Base-by-base conservation (phyloP, 2,113 vertebrate species). In the Calidris pugnax region DNA sequence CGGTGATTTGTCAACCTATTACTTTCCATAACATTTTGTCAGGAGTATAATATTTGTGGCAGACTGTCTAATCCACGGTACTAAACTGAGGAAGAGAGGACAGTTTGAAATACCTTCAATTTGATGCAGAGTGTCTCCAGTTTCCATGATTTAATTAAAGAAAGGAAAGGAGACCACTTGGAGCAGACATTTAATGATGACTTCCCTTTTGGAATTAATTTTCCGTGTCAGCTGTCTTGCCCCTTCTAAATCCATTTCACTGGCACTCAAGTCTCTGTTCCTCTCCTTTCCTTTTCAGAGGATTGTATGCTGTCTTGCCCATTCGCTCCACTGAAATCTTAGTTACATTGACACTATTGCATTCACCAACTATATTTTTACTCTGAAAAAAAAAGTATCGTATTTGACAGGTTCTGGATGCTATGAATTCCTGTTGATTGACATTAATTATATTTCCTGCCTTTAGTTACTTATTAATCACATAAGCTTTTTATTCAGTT, bases 381-480 rank as follows among this genome's bases (percentile, higher is more conserved):
- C 87, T 85, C 74, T 87, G 28, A 78, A 81, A 90, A 59, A 59
- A 91, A 60, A 79, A 47, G 23, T 59, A 85, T 75, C 43, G 62
- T 30, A 93, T 79, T 82, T 97, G 96, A 96, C 96, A 97, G 51
- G 84, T 89, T 96, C 89, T 96, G 62, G 33, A 48, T 94, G 89
- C 77, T 73, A 85, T 85, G 89, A 91, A 93, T 93, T 95, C 85
- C n/a, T 45, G 26, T 8, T 96, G 96, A 96, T 95, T 96, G 96
- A 96, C 96, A 91, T 73, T 96, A 97, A 97, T 97, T 96, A 89
- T 91, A 91, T 87, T 96, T 89, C 20, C 74, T 96, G 27, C 51
- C 66, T 79, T 96, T 78, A 91, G 84, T 89, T 89, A 75, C 89
- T 87, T 94, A 93, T 85, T 96, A 97, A 93, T 91, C 85, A 82